Conservation (phyloP, 2,888 invertebrate species). For the Temnothorax unifasciatus region DNA sequence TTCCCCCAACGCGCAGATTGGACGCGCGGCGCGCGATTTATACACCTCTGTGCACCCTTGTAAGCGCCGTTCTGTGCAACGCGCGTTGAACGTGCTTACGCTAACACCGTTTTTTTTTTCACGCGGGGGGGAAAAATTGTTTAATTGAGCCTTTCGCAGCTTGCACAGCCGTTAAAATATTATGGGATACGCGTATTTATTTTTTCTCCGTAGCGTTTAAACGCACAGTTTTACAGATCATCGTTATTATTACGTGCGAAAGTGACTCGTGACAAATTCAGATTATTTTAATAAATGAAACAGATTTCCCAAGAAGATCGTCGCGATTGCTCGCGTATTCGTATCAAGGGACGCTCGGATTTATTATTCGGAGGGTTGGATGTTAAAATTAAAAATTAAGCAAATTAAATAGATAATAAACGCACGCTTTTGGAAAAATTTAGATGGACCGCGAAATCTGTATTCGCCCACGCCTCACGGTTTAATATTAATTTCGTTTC, state of each 20-base stretch:
- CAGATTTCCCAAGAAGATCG: background rate
- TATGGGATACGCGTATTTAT: background rate
- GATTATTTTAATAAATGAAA: conserved; percentile 24
- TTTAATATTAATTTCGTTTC: conserved; percentile 45
- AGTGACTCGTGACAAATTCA: background rate
- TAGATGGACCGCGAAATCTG: conserved; percentile 16
- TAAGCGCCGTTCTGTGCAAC: conserved; percentile 39
- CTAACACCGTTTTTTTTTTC: conserved; percentile 17
- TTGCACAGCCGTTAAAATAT: conserved; percentile 5
- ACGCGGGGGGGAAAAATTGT: conserved; percentile 20
- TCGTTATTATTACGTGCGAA: background rate
- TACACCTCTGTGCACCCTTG: conserved; percentile 30
- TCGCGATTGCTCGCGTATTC: background rate
- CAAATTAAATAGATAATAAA: conserved; percentile 9
- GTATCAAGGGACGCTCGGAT: background rate
- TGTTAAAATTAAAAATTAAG: background rate
- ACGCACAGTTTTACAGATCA: background rate
- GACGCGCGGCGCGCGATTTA: conserved; percentile 37
- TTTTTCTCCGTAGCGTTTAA: background rate
- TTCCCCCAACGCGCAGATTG: conserved; percentile 24
- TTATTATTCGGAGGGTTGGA: conserved; percentile 12
- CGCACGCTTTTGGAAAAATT: conserved; percentile 37
- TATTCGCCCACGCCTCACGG: background rate
- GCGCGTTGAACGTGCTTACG: conserved; percentile 43
- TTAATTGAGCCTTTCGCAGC: conserved; percentile 48